Base-by-base conservation (phyloP, 2,113 vertebrate genomes). In the Cygnus atratus region DNA sequence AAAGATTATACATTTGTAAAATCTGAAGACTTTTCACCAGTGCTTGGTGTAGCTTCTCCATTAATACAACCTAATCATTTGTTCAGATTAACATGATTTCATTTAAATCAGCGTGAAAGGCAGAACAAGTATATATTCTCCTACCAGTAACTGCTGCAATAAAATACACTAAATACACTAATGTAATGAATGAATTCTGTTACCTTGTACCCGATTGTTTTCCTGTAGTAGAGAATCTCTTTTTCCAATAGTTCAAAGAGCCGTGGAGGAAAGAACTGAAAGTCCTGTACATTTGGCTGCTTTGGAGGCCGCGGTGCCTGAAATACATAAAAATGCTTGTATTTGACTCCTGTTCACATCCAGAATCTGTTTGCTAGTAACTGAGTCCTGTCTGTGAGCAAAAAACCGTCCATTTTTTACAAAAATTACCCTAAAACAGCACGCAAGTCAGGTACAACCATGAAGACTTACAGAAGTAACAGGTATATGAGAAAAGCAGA, bases 181-280 rank as follows among this genome's bases (percentile, higher is more conserved):
- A 65, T 22, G 35, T 66, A 48, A 6, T 35, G 52, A 22, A 2
- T 6, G 3, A 84, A 62, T n/a, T 73, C 39, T 39, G 19, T 92
- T 96, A 99, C 99, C 99, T 99, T 99, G 97, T 99, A 99, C 76
- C 99, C 99, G 65, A 99, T 99, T n/a, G 99, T 99, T 95, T 99
- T 99, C 78, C 99, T 98, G 97, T 99, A 99, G 97, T 99, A 99
- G 14, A 99, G 98, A 96, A 99, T 99, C 97, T 99, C 99, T 95
- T 99, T 99, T 96, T 99, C 99, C 73, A 99, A 80, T 35, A 99
- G 98, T 95, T 99, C 99, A 98, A 99, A 99, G 54, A 99, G 98
- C 75, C 99, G 99, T 41, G 99, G 99, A 68, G 99, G 99, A 90
- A 99, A 99, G 95, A 99, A 99, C 97, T 99, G 99, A 73, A 99